Conservation (phyloP, 1,140 invertebrate genomes). For the Copidosoma floridanum region DNA sequence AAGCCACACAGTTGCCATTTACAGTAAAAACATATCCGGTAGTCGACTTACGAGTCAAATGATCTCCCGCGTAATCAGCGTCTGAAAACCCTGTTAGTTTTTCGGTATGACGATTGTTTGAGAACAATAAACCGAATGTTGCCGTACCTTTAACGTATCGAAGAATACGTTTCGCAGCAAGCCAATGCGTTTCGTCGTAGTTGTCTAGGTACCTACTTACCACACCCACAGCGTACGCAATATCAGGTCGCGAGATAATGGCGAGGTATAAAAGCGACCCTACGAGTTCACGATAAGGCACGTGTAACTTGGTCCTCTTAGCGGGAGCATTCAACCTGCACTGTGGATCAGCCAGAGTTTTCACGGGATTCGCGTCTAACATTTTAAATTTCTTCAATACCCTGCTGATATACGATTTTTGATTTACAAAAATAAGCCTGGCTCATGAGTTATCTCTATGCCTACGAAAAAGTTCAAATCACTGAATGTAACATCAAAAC, state of each 20-base stretch:
- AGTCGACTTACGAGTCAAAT: constrained; percentile 27
- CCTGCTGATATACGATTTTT: constrained; percentile 21
- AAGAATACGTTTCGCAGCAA: constrained; percentile 45
- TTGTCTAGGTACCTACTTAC: constrained; percentile 41
- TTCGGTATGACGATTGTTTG: neutral
- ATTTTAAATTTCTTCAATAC: constrained; percentile 24
- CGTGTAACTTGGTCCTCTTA: constrained; percentile 10
- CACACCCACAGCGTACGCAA: constrained; percentile 44
- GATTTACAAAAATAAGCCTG: constrained; percentile 25
- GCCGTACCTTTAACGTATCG: constrained; percentile 48
- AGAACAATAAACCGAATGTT: constrained; percentile 31
- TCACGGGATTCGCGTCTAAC: constrained; percentile 30
- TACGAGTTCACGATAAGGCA: constrained; percentile 42
- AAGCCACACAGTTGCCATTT: constrained; percentile 30
- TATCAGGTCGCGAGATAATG: constrained; percentile 45
- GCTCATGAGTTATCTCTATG: constrained; percentile 35
- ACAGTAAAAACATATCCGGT: constrained; percentile 25
- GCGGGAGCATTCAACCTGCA: neutral
- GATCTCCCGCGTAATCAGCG: constrained; percentile 30
- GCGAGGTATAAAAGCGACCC: constrained; percentile 48
- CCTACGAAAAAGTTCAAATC: constrained; percentile 35
- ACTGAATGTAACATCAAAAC: constrained; percentile 18
- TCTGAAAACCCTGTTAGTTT: constrained; percentile 22
- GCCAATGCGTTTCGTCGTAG: constrained; percentile 38
- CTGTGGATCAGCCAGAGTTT: constrained; percentile 30